phyloP scores from a whole-genome alignment of 2,797 vertebrate species.

The Rhincodon typus region DNA sequence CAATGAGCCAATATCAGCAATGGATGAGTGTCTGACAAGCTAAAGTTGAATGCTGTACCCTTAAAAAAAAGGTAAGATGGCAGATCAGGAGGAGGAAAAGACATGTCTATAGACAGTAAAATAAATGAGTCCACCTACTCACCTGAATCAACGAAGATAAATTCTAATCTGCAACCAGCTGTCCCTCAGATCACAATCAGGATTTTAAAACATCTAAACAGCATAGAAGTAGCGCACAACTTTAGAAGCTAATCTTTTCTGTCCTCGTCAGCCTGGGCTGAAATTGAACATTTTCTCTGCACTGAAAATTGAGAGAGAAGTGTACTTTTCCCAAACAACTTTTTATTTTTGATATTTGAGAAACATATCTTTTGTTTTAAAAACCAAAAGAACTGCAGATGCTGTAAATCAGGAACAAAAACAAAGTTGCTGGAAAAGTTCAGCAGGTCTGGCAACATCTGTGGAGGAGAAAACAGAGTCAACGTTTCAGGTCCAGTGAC shows the following conservation, averaged over 20 bases:
- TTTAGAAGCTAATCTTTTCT: neutral
- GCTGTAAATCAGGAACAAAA: too few species aligned
- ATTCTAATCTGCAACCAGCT: constrained; percentile 9
- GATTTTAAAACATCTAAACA: neutral
- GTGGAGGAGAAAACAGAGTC: too few species aligned
- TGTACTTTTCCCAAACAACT: neutral
- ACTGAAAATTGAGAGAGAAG: neutral
- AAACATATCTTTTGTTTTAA: too few species aligned
- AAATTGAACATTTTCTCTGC: neutral
- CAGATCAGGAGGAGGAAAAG: neutral
- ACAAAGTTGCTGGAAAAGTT: too few species aligned
- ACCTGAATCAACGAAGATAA: neutral
- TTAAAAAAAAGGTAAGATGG: neutral
- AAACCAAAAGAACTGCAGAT: too few species aligned
- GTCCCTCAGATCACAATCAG: neutral
- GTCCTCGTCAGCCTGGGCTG: neutral
- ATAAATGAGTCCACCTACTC: neutral
- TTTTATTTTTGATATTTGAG: too few species aligned
- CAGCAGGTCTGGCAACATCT: too few species aligned
- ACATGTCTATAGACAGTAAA: neutral
- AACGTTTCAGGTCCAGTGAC: too few species aligned
- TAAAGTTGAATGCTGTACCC: neutral
- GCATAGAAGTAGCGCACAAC: neutral
- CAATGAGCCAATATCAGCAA: neutral
- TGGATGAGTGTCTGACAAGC: neutral